Evolutionary conservation across 2,113 vertebrate species (phyloP).

Genomic region (Acrocephalus kingi): DNA sequence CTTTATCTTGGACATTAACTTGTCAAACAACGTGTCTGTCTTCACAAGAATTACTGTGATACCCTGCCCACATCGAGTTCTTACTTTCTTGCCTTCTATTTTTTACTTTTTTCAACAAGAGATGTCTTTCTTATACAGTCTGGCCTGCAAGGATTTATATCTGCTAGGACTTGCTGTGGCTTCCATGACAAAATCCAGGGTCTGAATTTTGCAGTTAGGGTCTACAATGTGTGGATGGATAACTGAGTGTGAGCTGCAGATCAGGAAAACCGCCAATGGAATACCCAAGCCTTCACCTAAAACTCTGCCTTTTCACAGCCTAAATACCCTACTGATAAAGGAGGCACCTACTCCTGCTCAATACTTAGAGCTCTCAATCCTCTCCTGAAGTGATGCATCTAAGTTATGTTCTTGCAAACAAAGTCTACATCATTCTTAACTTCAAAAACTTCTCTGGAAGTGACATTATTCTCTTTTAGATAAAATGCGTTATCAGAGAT

Average conservation of each 20-base stretch:
- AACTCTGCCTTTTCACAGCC: neutral
- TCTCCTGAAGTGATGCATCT: neutral
- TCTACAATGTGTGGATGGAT: neutral
- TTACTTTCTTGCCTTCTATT: neutral
- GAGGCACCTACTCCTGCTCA: fast-evolving
- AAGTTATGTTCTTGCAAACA: neutral
- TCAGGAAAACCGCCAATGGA: neutral
- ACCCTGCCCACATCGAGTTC: fast-evolving
- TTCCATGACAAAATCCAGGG: neutral
- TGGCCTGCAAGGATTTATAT: neutral
- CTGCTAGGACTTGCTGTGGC: neutral
- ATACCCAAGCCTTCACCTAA: neutral
- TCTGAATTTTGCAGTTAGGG: neutral
- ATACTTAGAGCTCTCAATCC: neutral
- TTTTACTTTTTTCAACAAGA: neutral
- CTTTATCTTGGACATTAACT: neutral
- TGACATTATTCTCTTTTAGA: neutral
- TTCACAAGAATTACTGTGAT: neutral
- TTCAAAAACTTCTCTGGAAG: neutral
- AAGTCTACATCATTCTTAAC: neutral
- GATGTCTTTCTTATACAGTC: neutral
- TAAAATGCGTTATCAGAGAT: fast-evolving
- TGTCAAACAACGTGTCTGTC: neutral
- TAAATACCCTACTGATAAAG: neutral
- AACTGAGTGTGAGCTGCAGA: neutral